Evolutionary conservation across 2,797 vertebrate genomes (phyloP), one percentile per base, ranked within the genome.

Genomic region (Danio kyathit): DNA sequence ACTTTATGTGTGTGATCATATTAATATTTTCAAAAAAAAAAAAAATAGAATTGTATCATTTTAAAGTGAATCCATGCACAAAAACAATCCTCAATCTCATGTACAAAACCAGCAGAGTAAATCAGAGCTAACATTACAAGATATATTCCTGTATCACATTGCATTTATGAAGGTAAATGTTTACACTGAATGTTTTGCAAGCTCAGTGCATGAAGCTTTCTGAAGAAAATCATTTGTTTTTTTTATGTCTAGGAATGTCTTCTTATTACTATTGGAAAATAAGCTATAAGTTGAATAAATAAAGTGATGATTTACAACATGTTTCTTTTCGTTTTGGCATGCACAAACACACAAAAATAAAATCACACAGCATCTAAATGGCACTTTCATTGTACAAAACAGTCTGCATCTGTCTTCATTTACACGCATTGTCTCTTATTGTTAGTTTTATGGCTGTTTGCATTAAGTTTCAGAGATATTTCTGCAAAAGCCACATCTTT

Each of bases 251-350:
- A 82, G 84, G 76, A 56, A 74, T 82, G 66, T 72, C 46, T 81
- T 80, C 60, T 87, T 82, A 84, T 82, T 76, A 82, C 40, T 89
- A 84, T 86, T 49, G 86, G 66, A 79, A 90, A 91, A 94, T 94
- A 95, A 94, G 93, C 93, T 95, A 92, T 85, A 87, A 89, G 72
- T 89, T 79, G 88, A 90, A 86, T 90, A 0, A 93, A 92, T 92
- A 93, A 94, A 93, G 79, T 86, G 64, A 17, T 46, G 46, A 82
- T 82, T 76, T 73, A 80, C 71, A 76, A 88, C 81, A 72, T 74
- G 87, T 44, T 3, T 69, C 12, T n/a, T 38, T 79, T 13, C 49
- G 46, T 79, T 11, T 5, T 38, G 6, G 69, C 43, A 61, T 41
- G 9, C 9, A 38, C 21, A 51, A 9, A 5, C 7, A 61, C 38